Conservation (phyloP, 1,140 invertebrate species). For the Listronotus oregonensis region DNA sequence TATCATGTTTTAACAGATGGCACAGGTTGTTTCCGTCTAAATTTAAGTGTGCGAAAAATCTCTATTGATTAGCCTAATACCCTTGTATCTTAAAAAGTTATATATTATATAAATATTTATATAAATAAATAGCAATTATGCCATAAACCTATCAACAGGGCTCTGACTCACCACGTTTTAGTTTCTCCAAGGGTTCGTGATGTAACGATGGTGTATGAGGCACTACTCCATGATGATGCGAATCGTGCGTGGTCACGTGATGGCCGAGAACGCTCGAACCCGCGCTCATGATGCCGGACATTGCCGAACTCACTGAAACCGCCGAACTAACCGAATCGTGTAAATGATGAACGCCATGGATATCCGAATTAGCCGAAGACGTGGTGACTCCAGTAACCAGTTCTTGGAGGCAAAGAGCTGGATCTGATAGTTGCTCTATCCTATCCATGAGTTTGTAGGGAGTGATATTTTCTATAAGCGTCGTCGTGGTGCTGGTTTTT, state of each 20-base stretch:
- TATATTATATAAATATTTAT: no score
- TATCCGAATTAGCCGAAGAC: conserved; percentile 57
- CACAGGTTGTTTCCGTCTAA: no score
- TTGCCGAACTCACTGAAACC: conserved; percentile 68
- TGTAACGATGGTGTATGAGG: conserved; percentile 64
- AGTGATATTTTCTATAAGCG: conserved; percentile 12
- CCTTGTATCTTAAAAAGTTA: no score
- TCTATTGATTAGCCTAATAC: no score
- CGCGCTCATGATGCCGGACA: conserved; percentile 69
- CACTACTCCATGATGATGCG: conserved; percentile 52
- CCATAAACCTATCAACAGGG: conserved; percentile 14
- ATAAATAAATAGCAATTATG: no score
- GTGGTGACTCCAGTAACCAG: conserved; percentile 62
- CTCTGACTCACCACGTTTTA: conserved; percentile 76
- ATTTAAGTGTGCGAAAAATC: no score
- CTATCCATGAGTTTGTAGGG: conserved; percentile 55
- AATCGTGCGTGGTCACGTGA: conserved; percentile 57
- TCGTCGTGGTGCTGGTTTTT: conserved; percentile 22
- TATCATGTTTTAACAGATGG: no score
- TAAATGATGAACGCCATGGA: conserved; percentile 64
- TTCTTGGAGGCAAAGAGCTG: conserved; percentile 74
- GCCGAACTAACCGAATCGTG: conserved; percentile 66
- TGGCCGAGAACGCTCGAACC: conserved; percentile 60
- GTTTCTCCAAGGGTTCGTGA: conserved; percentile 79
- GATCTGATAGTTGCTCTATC: conserved; percentile 67